These are phyloP conservation scores for Drosophila chauvacae DNA, from an alignment of 1,140 invertebrate genomes.

Conservation along the genomic window DNA sequence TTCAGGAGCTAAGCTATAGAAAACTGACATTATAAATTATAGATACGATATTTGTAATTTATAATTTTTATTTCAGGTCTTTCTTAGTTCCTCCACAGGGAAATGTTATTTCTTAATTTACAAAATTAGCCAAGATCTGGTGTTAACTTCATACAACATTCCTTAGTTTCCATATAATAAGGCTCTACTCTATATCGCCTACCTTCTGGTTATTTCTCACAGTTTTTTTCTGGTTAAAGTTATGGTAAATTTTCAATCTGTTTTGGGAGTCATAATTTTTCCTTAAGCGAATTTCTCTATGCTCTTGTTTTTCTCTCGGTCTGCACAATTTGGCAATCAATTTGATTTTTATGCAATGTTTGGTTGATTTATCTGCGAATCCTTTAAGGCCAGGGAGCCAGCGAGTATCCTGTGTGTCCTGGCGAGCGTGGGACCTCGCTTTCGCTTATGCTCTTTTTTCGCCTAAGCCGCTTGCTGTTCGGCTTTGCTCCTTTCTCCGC, in stretches of 20 bases:
- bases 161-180: not conserved
- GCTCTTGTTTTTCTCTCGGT: not conserved
- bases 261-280: constrained; percentile 21
- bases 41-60: not conserved
- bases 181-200: not conserved
- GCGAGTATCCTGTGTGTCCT: constrained; percentile 40
- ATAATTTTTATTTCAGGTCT: not conserved
- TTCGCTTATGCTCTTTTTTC: constrained; percentile 20
- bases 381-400: constrained; percentile 17
- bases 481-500: constrained; percentile 14
- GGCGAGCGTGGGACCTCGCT: constrained; percentile 23
- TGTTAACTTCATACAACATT: not conserved
- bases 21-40: too few species aligned
- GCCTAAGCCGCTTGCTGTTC: constrained; percentile 28
- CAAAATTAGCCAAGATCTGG: not conserved
- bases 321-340: constrained; percentile 56
- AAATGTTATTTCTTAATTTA: not conserved
- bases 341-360: constrained; percentile 60
- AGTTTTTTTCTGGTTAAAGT: constrained; percentile 3
- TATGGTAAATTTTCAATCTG: constrained; percentile 9
- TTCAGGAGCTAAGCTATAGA: too few species aligned
- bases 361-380: constrained; percentile 46
- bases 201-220: constrained; percentile 15
- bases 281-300: constrained; percentile 6
- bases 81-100: not conserved